These are phyloP conservation scores for Odontamblyopus lacepedii DNA, from an alignment of 2,797 vertebrate genomes.

Conservation along the genomic window DNA sequence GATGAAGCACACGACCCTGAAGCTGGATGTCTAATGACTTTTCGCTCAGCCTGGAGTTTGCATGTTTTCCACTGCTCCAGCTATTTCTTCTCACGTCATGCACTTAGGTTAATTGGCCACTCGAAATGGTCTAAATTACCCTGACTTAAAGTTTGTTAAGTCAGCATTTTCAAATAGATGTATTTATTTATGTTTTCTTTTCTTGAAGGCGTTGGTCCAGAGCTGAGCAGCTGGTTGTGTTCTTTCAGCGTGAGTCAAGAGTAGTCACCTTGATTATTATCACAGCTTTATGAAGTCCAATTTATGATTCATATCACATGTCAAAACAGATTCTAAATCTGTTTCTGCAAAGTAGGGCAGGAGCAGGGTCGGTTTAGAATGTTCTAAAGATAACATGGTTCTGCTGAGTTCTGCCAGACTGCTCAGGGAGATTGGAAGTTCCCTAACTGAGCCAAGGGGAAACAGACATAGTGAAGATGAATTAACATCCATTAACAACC, in stretches of 20 bases:
- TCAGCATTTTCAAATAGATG: neutral
- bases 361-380: no score
- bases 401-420: no score
- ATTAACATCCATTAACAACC: no score
- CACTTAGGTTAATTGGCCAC: constrained; percentile 6
- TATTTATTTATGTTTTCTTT: constrained; percentile 1
- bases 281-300: neutral
- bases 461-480: no score
- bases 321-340: neutral
- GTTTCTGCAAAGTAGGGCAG: neutral
- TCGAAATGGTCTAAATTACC: constrained; percentile 4
- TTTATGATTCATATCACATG: neutral
- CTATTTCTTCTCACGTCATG: constrained; percentile 2
- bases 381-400: no score
- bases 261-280: no score
- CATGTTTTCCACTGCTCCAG: constrained; percentile 1
- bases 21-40: constrained; percentile 1
- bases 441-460: no score
- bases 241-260: neutral
- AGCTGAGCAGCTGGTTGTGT: neutral
- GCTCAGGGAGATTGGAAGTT: no score
- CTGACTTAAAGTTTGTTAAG: neutral
- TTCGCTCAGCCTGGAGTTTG: neutral
- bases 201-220: neutral
- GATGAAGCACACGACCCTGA: neutral